A percentile compares a stretch with the other conserved stretches of the same genome.
phyloP scores from a whole-genome alignment of 2,888 invertebrate species.

The Melanargia galathea region DNA sequence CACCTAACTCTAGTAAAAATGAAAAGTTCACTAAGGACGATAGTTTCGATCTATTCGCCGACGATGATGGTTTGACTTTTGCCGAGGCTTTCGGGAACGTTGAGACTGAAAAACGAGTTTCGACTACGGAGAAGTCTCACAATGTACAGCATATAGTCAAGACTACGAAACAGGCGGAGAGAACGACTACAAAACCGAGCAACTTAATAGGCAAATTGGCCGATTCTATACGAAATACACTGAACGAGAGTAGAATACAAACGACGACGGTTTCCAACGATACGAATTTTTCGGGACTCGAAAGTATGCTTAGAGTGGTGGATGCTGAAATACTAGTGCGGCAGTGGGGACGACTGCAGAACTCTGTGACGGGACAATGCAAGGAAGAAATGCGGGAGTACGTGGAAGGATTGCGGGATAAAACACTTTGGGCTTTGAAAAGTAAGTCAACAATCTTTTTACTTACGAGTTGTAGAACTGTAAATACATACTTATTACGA shows the following conservation, averaged over 20 bases:
- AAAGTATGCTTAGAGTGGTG: conserved; percentile 80
- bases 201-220: conserved; percentile 61
- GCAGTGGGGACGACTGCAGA: conserved; percentile 80
- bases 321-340: conserved; percentile 79
- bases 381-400: conserved; percentile 82
- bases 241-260: conserved; percentile 67
- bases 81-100: conserved; percentile 61
- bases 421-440: conserved; percentile 86
- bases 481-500: neutral
- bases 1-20: conserved; percentile 48
- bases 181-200: conserved; percentile 57
- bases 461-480: neutral
- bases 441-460: conserved; percentile 79
- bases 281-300: conserved; percentile 60
- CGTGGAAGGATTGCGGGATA: conserved; percentile 80
- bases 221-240: conserved; percentile 62
- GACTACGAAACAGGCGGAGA: conserved; percentile 57
- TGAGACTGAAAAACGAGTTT: conserved; percentile 52
- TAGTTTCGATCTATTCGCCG: conserved; percentile 66
- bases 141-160: conserved; percentile 76
- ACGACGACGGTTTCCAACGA: conserved; percentile 46
- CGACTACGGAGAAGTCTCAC: conserved; percentile 71
- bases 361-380: conserved; percentile 77
- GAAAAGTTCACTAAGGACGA: conserved; percentile 56
- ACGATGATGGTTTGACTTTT: conserved; percentile 72